Conservation (phyloP, 2,888 invertebrate genomes). For the Napeogenes sylphis region DNA sequence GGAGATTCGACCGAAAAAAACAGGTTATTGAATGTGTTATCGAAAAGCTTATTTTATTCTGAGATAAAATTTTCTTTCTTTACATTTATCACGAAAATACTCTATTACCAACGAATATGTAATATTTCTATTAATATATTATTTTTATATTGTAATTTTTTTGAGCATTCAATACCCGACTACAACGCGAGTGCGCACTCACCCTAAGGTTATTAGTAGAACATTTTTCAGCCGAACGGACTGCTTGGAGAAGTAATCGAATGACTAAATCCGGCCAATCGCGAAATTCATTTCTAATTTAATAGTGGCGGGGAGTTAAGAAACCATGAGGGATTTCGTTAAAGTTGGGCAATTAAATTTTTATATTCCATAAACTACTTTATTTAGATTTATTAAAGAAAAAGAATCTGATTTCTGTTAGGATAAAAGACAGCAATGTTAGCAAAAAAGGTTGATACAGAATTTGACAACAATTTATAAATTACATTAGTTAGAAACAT, state of each 20-base stretch:
- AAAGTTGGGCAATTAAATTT: background rate
- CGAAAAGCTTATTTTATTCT: too few species aligned
- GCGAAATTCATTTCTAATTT: constrained; percentile 65
- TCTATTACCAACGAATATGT: background rate
- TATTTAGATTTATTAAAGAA: too few species aligned
- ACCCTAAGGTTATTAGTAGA: constrained; percentile 38
- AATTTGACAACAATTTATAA: too few species aligned
- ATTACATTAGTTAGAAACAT: too few species aligned
- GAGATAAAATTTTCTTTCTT: too few species aligned
- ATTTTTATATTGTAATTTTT: too few species aligned
- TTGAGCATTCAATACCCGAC: background rate
- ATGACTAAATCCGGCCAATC: constrained; percentile 58
- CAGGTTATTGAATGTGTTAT: background rate
- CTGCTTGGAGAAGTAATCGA: constrained; percentile 46
- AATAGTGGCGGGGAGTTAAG: constrained; percentile 40
- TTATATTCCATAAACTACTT: too few species aligned
- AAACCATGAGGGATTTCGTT: constrained; percentile 6
- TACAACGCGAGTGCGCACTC: constrained; percentile 19
- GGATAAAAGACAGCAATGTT: too few species aligned
- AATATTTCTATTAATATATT: too few species aligned
- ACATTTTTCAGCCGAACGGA: constrained; percentile 40
- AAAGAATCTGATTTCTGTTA: too few species aligned
- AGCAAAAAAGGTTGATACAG: too few species aligned
- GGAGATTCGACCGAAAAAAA: constrained; percentile 36
- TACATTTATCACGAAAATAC: background rate